Percentiles rank a stretch among this genome's conserved stretches.
These are phyloP conservation scores for Pomacea maculata DNA, from an alignment of 1,140 invertebrate genomes.

Conservation along the genomic window DNA sequence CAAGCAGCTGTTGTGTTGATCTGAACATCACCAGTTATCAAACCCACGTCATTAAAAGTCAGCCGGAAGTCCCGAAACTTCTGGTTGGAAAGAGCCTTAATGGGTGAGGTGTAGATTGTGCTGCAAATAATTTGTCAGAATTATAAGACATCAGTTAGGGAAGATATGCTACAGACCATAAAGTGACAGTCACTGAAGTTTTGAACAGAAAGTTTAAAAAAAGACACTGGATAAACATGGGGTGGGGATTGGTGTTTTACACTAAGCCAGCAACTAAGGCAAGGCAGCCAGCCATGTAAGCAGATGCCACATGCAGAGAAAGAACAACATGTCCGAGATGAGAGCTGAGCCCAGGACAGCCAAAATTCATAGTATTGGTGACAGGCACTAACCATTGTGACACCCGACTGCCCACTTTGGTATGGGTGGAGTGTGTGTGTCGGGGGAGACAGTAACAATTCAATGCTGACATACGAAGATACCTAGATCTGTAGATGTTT, in stretches of 20 bases:
- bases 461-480: conserved; percentile 6
- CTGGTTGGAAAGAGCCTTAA: conserved; percentile 99
- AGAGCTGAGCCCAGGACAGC: too few species aligned
- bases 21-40: conserved; percentile 96
- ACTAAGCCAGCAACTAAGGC: not conserved
- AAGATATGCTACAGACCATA: not conserved
- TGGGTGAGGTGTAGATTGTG: conserved; percentile 98
- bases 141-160: not conserved
- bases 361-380: too few species aligned
- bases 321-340: too few species aligned
- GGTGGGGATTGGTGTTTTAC: not conserved
- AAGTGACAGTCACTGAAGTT: not conserved
- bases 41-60: conserved; percentile 86
- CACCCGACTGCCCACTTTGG: too few species aligned
- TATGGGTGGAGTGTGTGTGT: too few species aligned
- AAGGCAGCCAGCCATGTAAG: too few species aligned
- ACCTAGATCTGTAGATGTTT: not conserved
- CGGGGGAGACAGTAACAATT: not conserved
- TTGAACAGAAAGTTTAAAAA: not conserved
- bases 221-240: not conserved
- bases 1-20: conserved; percentile 91
- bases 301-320: too few species aligned
- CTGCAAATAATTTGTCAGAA: conserved; percentile 68
- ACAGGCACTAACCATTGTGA: too few species aligned
- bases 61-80: conserved; percentile 98